Base-by-base conservation (phyloP, 2,113 vertebrate genomes). In the Laticauda laticaudata region DNA sequence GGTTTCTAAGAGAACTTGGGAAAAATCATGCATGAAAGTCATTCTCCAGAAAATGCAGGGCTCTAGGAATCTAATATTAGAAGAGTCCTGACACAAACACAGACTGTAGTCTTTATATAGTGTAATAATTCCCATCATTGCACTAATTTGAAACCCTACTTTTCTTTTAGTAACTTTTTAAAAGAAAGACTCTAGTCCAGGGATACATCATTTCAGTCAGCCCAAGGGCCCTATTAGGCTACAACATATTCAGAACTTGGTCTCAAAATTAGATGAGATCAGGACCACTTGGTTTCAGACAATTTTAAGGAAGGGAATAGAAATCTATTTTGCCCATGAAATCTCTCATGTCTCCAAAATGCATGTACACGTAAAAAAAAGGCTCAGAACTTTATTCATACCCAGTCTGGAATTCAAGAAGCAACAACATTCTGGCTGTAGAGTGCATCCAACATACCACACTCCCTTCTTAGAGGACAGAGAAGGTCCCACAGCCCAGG, bases 391-490 rank as follows among this genome's bases (percentile, higher is more conserved):
- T 69, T 69, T 15, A 14, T 69, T 69, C 64, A 34, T 75, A 75
- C 15, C 14, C n/a, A 75, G 69, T 75, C 15, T 75, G 64, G 64
- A 0, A 15, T 34, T 75, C 97, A 92, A 97, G 95, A 12, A 59
- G 91, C 34, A 89, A 64, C 8, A 95, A 91, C 64, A 92, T 90
- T 14, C 97, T 0, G 92, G 96, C 61, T 94, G 94, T 92, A 98
- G 87, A 24, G 93, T 64, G 59, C 95, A 81, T 24, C 97, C 97
- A 14, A 98, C 97, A 94, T 98, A 98, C 98, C 97, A 98, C 23
- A 98, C 90, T 1, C 98, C 93, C 56, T 93, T 95, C 54, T 96
- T 93, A 88, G 88, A 88, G 9, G 95, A 95, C 26, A 96, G 61
- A 2, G 97, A 97, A 2, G 97, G 97, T 1, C 97, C 98, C 39